Conservation (phyloP, 1,140 invertebrate genomes). For the Papilio glaucus region DNA sequence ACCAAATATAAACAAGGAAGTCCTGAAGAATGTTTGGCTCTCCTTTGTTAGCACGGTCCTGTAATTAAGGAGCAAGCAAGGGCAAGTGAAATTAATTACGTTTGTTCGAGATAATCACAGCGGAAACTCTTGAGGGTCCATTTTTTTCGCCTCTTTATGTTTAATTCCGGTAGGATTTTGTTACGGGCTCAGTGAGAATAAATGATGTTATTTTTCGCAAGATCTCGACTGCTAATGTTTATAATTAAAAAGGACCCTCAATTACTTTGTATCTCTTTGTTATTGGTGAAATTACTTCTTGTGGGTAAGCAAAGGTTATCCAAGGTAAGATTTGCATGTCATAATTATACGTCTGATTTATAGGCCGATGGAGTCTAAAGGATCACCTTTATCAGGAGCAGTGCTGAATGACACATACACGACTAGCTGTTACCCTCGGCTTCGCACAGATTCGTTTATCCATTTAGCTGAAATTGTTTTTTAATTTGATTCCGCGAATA, state of each 20-base stretch:
- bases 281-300: not conserved
- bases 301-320: not conserved
- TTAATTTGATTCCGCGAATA: no score
- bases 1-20: not conserved
- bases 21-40: not conserved
- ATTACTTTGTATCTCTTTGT: not conserved
- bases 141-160: conserved; percentile 22
- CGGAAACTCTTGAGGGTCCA: conserved; percentile 15
- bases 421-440: no score
- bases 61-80: conserved; percentile 15
- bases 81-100: conserved; percentile 18
- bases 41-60: conserved; percentile 8
- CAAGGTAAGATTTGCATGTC: not conserved
- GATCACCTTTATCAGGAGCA: no score
- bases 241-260: not conserved
- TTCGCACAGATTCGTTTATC: no score
- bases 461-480: no score
- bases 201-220: conserved; percentile 20
- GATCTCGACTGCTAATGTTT: conserved; percentile 10
- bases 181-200: conserved; percentile 13
- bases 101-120: conserved; percentile 13
- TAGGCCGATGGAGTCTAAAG: no score
- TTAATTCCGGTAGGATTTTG: conserved; percentile 11
- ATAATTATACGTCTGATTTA: not conserved
- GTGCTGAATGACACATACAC: no score